Base-by-base conservation (phyloP, 2,113 vertebrate species). In the Cygnus atratus region DNA sequence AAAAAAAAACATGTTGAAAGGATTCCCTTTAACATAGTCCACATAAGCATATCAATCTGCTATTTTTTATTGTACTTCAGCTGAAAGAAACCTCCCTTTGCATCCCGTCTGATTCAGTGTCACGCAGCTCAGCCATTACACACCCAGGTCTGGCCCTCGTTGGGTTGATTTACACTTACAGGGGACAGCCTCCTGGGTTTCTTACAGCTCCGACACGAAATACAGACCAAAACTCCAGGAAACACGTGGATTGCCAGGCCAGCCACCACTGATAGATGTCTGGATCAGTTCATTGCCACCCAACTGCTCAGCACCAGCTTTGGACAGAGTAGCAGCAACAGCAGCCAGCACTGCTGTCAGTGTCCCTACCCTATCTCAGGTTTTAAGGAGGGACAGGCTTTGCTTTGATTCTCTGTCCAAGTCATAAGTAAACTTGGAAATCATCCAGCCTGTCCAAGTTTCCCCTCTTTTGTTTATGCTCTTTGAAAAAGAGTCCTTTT, bases 271-370 rank as follows among this genome's bases (percentile, higher is more conserved):
- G 21, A 35, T 5, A 63, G 28, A 61, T 37, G 5, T 21, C 12
- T 19, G 35, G 48, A 1, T 9, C 13, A 6, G 9, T 52, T 1
- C 0, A 37, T 62, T 1, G 0, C 50, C 59, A 11, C 11, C 33
- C 22, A 25, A 0, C 35, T 59, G 48, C 29, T 21, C 17, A 83
- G 50, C 22, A 43, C 31, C 52, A 13, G 14, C 48, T 73, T 67
- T 48, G 11, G 59, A 70, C 41, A 80, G 31, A 59, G 12, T 3
- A 29, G 25, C 16, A 46, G 54, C 43, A 26, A 1, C 48, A 52
- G 19, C 28, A 48, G 43, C 29, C 39, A 25, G 50, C 13, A 0
- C 52, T 63, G 22, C 55, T 52, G n/a, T 66, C 55, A 0, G 3
- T 9, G 24, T 58, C 91, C 59, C 4, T 0, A 44, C 5, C 0